Conservation (phyloP, 2,888 invertebrate species). For the Tiliacea citrago region DNA sequence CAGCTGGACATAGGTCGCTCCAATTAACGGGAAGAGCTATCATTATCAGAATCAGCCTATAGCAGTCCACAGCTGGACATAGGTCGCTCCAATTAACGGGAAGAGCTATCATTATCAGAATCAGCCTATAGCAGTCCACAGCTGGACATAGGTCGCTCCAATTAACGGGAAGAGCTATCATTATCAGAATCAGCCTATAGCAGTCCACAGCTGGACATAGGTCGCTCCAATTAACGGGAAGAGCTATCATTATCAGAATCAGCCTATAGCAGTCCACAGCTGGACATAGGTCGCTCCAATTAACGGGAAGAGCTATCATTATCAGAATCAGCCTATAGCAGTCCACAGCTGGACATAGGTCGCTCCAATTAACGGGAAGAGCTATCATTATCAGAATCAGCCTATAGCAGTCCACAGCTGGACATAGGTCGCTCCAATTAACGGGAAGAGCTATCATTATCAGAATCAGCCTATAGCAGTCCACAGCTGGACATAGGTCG, state of each 20-base stretch:
- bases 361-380: neutral
- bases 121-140: neutral
- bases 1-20: neutral
- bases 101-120: neutral
- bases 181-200: neutral
- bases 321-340: neutral
- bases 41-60: neutral
- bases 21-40: neutral
- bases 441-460: neutral
- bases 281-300: too few relatives aligned
- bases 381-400: neutral
- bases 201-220: neutral
- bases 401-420: neutral
- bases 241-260: neutral
- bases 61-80: neutral
- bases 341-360: neutral
- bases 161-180: neutral
- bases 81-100: neutral
- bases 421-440: too few relatives aligned
- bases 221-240: neutral
- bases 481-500: neutral
- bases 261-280: neutral
- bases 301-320: neutral
- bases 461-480: neutral
- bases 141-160: too few relatives aligned